Conservation (phyloP, 2,113 vertebrate genomes). For the Psophia crepitans region DNA sequence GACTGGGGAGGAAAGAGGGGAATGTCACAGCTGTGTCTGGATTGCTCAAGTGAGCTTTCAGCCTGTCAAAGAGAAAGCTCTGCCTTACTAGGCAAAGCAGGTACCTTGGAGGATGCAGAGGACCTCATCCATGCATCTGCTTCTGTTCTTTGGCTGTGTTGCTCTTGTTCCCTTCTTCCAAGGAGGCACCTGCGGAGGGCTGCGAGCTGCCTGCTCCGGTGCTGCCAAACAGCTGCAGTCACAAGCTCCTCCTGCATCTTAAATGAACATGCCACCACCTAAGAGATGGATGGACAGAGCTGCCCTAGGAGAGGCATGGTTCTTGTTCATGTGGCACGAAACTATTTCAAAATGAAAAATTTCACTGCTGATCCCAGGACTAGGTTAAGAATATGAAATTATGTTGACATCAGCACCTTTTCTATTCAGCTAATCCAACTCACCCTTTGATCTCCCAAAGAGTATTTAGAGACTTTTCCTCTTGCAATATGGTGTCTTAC, state of each 20-base stretch:
- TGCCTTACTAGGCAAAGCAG: no score
- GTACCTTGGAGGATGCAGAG: background rate
- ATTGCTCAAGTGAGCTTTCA: no score
- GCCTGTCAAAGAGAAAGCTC: no score
- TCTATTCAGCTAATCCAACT: background rate
- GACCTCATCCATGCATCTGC: background rate
- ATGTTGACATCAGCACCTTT: background rate
- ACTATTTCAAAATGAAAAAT: background rate
- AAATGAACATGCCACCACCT: background rate
- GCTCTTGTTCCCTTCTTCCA: background rate
- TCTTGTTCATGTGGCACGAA: background rate
- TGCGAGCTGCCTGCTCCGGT: background rate
- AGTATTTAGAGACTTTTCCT: background rate
- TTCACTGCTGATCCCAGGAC: background rate
- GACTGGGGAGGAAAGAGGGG: no score
- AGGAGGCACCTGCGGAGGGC: no score
- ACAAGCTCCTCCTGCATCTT: background rate
- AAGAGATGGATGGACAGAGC: background rate
- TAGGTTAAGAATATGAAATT: background rate
- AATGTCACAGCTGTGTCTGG: no score
- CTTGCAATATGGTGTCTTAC: background rate
- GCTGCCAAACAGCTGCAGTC: background rate
- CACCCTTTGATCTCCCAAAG: background rate
- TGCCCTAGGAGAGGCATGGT: background rate
- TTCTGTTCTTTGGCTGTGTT: background rate